Evolutionary conservation across 2,888 invertebrate species (phyloP), one percentile per base, ranked within the genome.

Genomic region (Agapostemon virescens): DNA sequence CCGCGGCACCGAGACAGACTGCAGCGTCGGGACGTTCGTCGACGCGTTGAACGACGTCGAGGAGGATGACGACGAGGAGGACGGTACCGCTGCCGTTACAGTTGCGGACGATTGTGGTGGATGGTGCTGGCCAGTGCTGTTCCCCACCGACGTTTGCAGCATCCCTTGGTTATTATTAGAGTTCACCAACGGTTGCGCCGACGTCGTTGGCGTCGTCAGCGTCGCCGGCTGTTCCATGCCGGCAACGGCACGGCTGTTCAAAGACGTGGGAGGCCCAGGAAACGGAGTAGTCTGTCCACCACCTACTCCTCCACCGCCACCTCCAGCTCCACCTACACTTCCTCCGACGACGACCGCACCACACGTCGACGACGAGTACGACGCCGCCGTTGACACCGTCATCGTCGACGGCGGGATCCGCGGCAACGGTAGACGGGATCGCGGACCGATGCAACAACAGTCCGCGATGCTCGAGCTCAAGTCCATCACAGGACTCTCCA

Each of bases 81-180:
- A 86, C 77, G 88, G 81, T 79, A 80, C 84, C 81, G 84, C 80
- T 80, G 85, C 82, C 79, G 85, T 79, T 75, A 82, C 68, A 72
- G 83, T 74, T 73, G 83, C 82, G 81, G 84, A 86, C 75, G 84
- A 84, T 80, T 84, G 86, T 79, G 84, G 66, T 52, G 77, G 79
- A 64, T 80, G 77, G 74, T 79, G 83, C 70, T 83, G 85, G 86
- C 86, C 80, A 80, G 83, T 79, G 73, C 84, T 80, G 81, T 83
- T 85, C 84, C 87, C 87, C 85, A 83, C 82, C 82, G 85, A 77
- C 67, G 86, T 89, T 88, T 90, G 89, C 86, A 88, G 87, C 90
- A 89, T 89, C 88, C 89, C 90, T 84, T 90, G 90, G 89, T 90
- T 90, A 88, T 92, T 92, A 92, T 91, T 92, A 92, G 92, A 87